phyloP scores from a whole-genome alignment of 2,113 vertebrate genomes.

The Gallinago undulata region DNA sequence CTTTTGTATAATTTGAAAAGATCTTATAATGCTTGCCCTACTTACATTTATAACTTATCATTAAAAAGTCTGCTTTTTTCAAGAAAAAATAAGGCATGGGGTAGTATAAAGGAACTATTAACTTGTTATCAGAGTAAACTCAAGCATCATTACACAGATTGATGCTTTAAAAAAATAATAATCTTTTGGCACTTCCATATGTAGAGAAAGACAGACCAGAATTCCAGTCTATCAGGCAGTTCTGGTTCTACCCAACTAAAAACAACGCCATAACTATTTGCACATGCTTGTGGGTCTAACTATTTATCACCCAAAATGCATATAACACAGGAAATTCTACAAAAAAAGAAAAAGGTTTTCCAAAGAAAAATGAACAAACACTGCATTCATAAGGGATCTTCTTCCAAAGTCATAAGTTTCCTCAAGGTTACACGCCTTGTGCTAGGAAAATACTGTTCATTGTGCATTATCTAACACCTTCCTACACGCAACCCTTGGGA shows the following conservation, averaged over 20 bases:
- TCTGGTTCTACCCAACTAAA: not conserved
- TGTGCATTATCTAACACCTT: not conserved
- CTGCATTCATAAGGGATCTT: not conserved
- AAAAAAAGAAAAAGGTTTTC: not conserved
- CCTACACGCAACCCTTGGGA: not conserved
- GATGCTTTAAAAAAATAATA: not conserved
- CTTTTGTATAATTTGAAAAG: not conserved
- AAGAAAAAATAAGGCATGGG: accelerated
- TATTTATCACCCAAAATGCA: not conserved
- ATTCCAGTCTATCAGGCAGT: not conserved
- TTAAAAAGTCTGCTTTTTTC: not conserved
- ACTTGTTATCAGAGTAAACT: not conserved
- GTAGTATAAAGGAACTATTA: not conserved
- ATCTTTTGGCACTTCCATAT: not conserved
- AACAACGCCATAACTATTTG: not conserved
- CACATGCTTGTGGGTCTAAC: not conserved
- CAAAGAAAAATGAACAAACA: not conserved
- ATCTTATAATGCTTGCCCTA: not conserved
- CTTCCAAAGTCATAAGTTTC: not conserved
- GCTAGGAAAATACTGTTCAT: not conserved
- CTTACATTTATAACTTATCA: not conserved
- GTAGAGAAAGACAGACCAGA: not conserved
- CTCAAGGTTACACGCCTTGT: not conserved
- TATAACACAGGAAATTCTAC: not conserved
- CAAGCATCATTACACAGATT: not conserved